These are phyloP conservation scores for Vulpes ferrilata DNA, from an alignment of 2,113 vertebrate species.

Conservation along the genomic window DNA sequence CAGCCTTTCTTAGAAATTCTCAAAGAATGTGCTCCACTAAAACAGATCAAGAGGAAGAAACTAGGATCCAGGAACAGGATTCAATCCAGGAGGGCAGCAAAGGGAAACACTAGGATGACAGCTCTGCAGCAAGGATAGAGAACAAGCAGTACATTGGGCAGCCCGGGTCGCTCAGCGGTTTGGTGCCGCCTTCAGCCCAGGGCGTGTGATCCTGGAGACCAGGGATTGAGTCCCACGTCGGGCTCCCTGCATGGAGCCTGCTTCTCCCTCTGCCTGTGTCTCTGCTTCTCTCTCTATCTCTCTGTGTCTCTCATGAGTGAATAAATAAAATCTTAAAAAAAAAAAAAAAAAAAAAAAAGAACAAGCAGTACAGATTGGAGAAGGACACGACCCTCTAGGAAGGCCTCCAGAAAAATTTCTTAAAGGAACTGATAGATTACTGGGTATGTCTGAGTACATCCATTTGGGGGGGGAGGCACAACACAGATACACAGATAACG, in stretches of 20 bases:
- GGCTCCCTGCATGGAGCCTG: too few species aligned
- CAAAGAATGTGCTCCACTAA: neutral
- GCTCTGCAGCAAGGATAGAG: neutral
- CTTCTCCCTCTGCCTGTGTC: too few species aligned
- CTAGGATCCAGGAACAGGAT: neutral
- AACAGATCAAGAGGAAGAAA: constrained; percentile 30
- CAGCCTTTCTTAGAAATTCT: constrained; percentile 3
- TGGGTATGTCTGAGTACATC: neutral
- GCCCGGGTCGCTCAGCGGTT: too few species aligned
- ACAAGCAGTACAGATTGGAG: neutral
- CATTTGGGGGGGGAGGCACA: neutral
- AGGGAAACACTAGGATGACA: neutral
- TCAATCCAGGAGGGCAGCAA: neutral
- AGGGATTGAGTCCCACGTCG: too few species aligned
- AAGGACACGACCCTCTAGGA: neutral
- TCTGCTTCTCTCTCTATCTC: too few species aligned
- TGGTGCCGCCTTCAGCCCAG: too few species aligned
- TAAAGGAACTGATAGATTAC: neutral
- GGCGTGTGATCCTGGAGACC: too few species aligned
- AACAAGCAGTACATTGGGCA: neutral
- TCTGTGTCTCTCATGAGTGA: too few species aligned
- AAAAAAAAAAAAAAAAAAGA: neutral
- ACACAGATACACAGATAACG: neutral
- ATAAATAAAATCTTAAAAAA: too few species aligned
- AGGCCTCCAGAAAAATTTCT: neutral